A percentile compares a stretch with the other conserved stretches of the same genome.
phyloP scores from a whole-genome alignment of 2,797 vertebrate species.

The Acrossocheilus wenchowensis region DNA sequence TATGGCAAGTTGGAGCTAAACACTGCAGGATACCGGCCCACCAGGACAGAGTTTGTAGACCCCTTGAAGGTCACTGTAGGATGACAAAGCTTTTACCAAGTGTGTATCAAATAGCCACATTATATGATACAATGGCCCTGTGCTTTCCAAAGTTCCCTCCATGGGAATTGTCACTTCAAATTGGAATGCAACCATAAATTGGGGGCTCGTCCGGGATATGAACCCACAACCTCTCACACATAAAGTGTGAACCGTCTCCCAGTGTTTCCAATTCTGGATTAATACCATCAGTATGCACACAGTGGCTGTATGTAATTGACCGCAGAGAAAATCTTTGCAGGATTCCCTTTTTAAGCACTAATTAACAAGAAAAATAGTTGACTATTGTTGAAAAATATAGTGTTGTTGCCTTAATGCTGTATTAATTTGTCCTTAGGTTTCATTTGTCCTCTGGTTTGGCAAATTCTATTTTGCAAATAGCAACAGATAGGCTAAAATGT shows the following conservation, averaged over 20 bases:
- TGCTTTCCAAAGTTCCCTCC: background rate
- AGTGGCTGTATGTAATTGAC: background rate
- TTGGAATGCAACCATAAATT: background rate
- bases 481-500: background rate
- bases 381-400: background rate
- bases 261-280: background rate
- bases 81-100: background rate
- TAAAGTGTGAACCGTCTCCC: background rate
- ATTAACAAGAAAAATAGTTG: background rate
- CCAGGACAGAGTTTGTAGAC: background rate
- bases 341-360: background rate
- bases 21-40: background rate
- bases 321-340: background rate
- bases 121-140: background rate
- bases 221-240: background rate
- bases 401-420: background rate
- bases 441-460: background rate
- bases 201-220: background rate
- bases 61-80: background rate
- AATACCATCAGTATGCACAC: background rate
- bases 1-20: background rate
- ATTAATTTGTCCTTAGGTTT: background rate
- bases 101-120: background rate
- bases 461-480: background rate
- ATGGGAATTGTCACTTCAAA: background rate